Evolutionary conservation across 2,113 vertebrate genomes (phyloP).

Genomic region (Zingel zingel): DNA sequence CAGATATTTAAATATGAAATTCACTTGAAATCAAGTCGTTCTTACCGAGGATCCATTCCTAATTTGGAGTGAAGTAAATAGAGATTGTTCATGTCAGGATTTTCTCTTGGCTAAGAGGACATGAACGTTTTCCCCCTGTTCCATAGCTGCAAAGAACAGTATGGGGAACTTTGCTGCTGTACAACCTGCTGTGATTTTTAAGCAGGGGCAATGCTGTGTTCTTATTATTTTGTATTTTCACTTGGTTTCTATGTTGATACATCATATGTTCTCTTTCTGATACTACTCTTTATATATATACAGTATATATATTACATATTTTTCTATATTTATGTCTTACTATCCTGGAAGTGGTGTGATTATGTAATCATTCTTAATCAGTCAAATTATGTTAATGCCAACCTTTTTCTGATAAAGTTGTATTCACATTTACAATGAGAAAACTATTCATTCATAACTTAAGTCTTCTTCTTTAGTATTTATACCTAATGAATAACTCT

Average conservation of each 20-base stretch:
- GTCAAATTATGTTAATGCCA: conserved; percentile 62
- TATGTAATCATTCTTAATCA: conserved; percentile 70
- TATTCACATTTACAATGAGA: conserved; percentile 68
- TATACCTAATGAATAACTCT: conserved; percentile 50
- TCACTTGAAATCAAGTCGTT: conserved; percentile 74
- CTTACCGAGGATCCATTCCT: conserved; percentile 73
- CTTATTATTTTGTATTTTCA: conserved; percentile 80
- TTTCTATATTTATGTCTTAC: conserved; percentile 80
- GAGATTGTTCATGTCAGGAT: conserved; percentile 73
- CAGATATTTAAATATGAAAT: conserved; percentile 68
- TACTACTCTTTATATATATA: conserved; percentile 78
- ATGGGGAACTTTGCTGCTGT: conserved; percentile 84
- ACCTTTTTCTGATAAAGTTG: conserved; percentile 41
- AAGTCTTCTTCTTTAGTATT: conserved; percentile 51
- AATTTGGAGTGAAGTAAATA: conserved; percentile 69
- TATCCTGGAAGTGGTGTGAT: conserved; percentile 80
- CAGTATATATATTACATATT: conserved; percentile 74
- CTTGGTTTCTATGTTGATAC: conserved; percentile 65
- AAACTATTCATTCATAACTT: conserved; percentile 55
- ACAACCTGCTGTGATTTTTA: conserved; percentile 78
- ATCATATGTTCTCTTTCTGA: conserved; percentile 65
- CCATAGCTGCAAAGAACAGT: conserved; percentile 74
- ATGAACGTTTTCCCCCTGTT: conserved; percentile 79
- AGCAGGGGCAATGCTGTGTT: conserved; percentile 82
- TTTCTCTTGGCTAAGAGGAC: conserved; percentile 80